Conservation (phyloP, 1,140 invertebrate genomes). For the Pseudomyrmex sp. region DNA sequence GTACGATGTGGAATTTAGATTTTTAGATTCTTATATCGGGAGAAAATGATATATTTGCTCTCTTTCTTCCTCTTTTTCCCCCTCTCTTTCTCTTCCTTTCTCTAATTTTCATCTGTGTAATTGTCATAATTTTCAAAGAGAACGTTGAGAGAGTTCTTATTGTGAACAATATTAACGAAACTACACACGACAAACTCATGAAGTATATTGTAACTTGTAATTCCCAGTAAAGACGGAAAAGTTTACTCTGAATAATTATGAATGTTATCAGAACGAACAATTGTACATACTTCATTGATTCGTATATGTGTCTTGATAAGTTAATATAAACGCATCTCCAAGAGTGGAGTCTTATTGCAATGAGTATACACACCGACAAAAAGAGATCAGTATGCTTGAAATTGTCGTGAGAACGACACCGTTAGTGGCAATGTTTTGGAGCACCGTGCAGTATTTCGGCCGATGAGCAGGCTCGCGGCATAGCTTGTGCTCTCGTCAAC, state of each 20-base stretch:
- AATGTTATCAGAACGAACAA: constrained; percentile 19
- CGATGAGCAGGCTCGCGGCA: constrained; percentile 82
- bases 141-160: constrained; percentile 2
- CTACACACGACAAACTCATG: too few relatives aligned
- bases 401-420: constrained; percentile 29
- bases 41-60: constrained; percentile 22
- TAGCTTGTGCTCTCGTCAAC: constrained; percentile 35
- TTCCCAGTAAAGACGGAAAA: background rate
- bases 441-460: constrained; percentile 82
- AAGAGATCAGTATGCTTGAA: constrained; percentile 30
- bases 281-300: constrained; percentile 18
- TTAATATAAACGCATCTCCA: background rate
- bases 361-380: background rate
- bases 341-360: constrained; percentile 2
- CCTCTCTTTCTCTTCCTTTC: too few relatives aligned
- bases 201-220: background rate
- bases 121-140: too few relatives aligned
- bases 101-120: too few relatives aligned
- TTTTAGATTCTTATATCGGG: background rate
- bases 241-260: constrained; percentile 28
- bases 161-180: constrained; percentile 19
- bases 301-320: background rate
- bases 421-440: constrained; percentile 66
- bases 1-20: too few relatives aligned
- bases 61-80: background rate